Base-by-base conservation (phyloP, 2,797 vertebrate species). In the Crenichthys baileyi region DNA sequence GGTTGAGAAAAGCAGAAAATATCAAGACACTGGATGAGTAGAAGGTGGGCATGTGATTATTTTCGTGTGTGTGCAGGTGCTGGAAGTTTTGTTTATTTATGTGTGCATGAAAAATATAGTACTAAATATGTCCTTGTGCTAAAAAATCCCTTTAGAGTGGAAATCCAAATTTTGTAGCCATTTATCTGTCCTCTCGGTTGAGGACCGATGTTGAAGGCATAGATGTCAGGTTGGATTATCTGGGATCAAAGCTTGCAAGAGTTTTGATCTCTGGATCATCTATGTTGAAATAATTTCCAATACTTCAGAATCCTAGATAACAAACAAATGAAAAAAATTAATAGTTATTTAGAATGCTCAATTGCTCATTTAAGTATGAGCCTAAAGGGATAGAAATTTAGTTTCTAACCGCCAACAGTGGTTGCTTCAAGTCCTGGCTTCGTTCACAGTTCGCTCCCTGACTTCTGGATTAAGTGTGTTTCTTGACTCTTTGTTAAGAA, bases 1-100 rank as follows among this genome's bases (percentile, higher is more conserved):
- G 97, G 96, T 97, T 97, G 96, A 97, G 98, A 97, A 98, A 98
- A 97, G n/a, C 97, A 91, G 93, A 91, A 97, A 96, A 97, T 94
- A 87, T 77, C 82, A 89, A 84, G 77, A 92, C 89, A 2, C 7
- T 68, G 22, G 94, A 93, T 95, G 85, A 83, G 85, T 83, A 55
- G 31, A 74, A 79, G 78, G 63, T 41, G 46, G 41, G 36, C 20
- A 41, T 61, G 26, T 61, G 26, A 31, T 29, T 29, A 26, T 24
- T 61, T 60, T 61, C 4, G 7, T 58, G 56, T 29, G n/a, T 61
- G 58, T 11, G 55, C 5, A 26, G 4, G 48, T 39, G 77, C 29
- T 56, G 60, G 41, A 60, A 75, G 5, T 79, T 79, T 67, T 67
- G 53, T 80, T 36, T 76, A 6, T 77, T 51, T 3, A 22, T 48